Evolutionary conservation across 2,113 vertebrate genomes (phyloP).

Genomic region (Noctilio leporinus): DNA sequence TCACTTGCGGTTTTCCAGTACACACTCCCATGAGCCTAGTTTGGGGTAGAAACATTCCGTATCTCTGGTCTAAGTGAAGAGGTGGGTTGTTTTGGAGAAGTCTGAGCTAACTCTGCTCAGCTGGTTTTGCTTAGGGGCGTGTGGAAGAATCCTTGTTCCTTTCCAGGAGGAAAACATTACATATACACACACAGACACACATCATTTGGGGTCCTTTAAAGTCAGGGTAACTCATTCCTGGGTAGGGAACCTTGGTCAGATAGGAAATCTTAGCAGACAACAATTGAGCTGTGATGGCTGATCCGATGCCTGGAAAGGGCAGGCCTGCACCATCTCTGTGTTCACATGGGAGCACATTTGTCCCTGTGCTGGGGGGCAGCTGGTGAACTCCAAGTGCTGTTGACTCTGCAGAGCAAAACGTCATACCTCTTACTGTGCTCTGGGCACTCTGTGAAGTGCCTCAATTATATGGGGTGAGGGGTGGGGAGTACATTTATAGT

Average conservation of each 20-base stretch:
- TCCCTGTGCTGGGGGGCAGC: neutral
- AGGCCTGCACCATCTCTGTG: neutral
- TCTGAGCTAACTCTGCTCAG: slow-evolving; percentile 11
- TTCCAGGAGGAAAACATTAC: neutral
- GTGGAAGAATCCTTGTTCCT: neutral
- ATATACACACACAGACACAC: neutral
- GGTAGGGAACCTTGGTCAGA: neutral
- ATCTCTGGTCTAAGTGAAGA: neutral
- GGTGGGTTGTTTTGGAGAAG: neutral
- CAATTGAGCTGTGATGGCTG: neutral
- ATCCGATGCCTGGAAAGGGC: neutral
- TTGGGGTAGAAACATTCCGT: neutral
- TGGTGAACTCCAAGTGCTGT: neutral
- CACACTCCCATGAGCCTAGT: neutral
- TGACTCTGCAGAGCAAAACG: neutral
- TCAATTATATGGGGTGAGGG: neutral
- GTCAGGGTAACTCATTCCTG: neutral
- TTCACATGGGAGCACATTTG: fast-evolving
- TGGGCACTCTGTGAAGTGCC: neutral
- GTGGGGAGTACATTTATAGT: neutral
- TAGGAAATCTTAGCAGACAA: neutral
- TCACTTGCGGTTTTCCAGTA: neutral
- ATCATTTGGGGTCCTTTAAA: neutral
- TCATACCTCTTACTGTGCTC: neutral
- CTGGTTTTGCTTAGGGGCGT: slow-evolving; percentile 20